phyloP scores from a whole-genome alignment of 1,140 invertebrate genomes.

The Acromyrmex charruanus region DNA sequence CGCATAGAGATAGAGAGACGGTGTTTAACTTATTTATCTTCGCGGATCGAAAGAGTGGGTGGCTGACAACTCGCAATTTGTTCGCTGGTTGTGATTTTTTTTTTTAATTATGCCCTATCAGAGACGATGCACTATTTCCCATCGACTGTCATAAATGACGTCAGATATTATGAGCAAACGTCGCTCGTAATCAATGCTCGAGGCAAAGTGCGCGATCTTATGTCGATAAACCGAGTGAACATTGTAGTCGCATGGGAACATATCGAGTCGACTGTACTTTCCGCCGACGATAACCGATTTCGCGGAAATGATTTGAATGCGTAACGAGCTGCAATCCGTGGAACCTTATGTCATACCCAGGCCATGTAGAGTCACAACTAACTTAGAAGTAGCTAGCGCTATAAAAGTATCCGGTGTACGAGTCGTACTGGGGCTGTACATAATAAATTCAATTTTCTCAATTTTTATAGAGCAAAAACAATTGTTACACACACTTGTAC shows the following conservation, averaged over 20 bases:
- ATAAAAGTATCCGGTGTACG: neutral
- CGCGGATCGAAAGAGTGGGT: constrained; percentile 14
- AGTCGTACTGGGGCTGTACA: neutral
- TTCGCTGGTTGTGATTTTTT: neutral
- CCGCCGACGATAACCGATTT: constrained; percentile 28
- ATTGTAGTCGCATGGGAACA: neutral
- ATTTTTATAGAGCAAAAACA: neutral
- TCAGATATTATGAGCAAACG: constrained; percentile 17
- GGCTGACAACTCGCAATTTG: constrained; percentile 14
- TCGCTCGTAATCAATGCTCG: constrained; percentile 38
- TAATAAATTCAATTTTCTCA: neutral
- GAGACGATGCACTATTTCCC: neutral
- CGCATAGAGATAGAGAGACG: neutral
- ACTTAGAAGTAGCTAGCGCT: neutral
- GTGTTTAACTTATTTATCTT: constrained; percentile 32
- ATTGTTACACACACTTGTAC: neutral
- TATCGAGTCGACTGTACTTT: constrained; percentile 3
- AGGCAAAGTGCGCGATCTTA: neutral
- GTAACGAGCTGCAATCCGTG: constrained; percentile 17
- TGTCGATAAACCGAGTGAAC: constrained; percentile 28
- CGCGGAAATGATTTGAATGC: constrained; percentile 64
- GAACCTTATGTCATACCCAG: constrained; percentile 20
- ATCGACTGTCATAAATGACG: constrained; percentile 21
- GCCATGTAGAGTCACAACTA: constrained; percentile 3
- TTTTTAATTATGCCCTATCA: constrained; percentile 10